Percentiles rank a stretch among this genome's conserved stretches.
phyloP scores from a whole-genome alignment of 53 echinoderm and acorn worm species.

The Astropecten irregularis region DNA sequence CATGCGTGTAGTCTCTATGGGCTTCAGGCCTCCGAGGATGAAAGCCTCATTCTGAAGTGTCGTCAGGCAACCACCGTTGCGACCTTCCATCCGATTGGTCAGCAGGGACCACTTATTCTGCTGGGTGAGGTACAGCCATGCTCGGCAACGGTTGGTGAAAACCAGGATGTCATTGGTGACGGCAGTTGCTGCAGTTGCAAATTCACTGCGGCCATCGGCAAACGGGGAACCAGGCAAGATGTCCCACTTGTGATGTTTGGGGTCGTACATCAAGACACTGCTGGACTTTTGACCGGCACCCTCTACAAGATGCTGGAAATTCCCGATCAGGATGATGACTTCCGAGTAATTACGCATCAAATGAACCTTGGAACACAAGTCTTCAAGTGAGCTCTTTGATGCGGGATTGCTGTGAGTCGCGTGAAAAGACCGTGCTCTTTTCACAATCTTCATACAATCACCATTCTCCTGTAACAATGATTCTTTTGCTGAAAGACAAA shows the following conservation, averaged over 20 bases:
- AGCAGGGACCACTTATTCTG: conserved; percentile 46
- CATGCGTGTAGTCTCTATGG: neutral
- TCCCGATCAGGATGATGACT: conserved; percentile 22
- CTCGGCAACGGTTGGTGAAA: conserved; percentile 27
- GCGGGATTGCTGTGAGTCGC: neutral
- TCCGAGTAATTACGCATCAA: conserved; percentile 41
- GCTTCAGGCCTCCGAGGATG: conserved; percentile 34
- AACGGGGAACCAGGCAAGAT: conserved; percentile 17
- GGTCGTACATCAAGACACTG: conserved; percentile 26
- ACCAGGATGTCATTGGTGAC: conserved; percentile 39
- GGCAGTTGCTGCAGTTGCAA: neutral
- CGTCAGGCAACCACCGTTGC: conserved; percentile 43
- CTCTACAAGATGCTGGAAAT: neutral
- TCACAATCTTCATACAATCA: conserved; percentile 36
- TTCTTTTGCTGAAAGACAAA: conserved; percentile 16
- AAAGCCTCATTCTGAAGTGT: conserved; percentile 1
- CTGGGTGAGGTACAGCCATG: conserved; percentile 14
- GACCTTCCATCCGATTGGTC: neutral
- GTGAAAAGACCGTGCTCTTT: conserved; percentile 29
- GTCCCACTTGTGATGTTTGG: conserved; percentile 42
- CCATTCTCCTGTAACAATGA: conserved; percentile 1
- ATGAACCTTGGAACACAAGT: neutral
- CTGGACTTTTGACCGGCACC: neutral
- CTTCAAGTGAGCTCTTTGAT: no score
- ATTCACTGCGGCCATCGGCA: neutral